Percentiles rank a stretch among this genome's conserved stretches.
phyloP scores from a whole-genome alignment of 2,797 vertebrate genomes.

The Ficedula albicollis region DNA sequence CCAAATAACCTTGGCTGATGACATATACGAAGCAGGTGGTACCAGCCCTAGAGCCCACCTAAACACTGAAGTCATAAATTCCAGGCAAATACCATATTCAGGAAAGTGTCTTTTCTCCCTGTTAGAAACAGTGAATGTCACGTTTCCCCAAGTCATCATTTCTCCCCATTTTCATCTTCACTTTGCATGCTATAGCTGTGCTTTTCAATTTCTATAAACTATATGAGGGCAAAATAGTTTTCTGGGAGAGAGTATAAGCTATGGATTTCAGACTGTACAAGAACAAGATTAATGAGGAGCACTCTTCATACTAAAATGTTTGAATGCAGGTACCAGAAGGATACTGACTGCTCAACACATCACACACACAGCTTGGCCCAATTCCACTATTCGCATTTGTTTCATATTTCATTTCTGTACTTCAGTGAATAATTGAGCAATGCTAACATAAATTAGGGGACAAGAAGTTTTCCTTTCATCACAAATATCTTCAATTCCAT shows the following conservation, averaged over 20 bases:
- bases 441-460: slow-evolving; percentile 39
- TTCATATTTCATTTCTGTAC: slow-evolving; percentile 41
- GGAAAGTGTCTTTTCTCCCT: neutral
- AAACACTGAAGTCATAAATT: neutral
- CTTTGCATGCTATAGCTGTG: neutral
- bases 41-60: neutral
- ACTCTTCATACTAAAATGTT: neutral
- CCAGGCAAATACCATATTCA: neutral
- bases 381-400: neutral
- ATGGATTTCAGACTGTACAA: neutral
- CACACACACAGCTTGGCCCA: slow-evolving; percentile 17
- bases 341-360: slow-evolving; percentile 23
- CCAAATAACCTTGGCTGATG: neutral
- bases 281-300: neutral
- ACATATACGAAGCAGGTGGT: neutral
- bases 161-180: neutral
- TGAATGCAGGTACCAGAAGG: slow-evolving; percentile 41
- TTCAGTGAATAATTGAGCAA: slow-evolving; percentile 26
- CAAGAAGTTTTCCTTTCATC: slow-evolving; percentile 47
- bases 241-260: neutral
- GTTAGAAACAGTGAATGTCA: neutral
- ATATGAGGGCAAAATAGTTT: neutral
- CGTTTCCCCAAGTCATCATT: neutral
- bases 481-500: slow-evolving; percentile 40
- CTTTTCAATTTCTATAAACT: neutral